Conservation (phyloP, 1,140 invertebrate genomes). For the Papilio glaucus region DNA sequence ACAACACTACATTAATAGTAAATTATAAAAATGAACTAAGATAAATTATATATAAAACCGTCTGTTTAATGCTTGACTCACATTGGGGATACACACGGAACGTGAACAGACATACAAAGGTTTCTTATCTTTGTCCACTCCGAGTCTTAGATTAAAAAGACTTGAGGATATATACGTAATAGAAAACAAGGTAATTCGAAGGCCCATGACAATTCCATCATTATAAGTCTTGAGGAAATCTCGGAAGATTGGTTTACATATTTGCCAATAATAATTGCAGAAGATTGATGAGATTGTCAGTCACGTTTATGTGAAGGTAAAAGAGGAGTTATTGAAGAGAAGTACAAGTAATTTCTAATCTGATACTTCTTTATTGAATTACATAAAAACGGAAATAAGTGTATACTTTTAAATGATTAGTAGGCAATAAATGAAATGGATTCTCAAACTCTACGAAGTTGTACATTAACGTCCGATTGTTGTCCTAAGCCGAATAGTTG, state of each 20-base stretch:
- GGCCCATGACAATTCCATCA: background rate
- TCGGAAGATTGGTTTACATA: background rate
- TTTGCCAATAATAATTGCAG: background rate
- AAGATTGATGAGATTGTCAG: background rate
- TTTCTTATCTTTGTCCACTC: background rate
- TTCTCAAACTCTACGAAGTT: no score
- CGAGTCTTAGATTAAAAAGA: background rate
- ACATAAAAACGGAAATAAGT: background rate
- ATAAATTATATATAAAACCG: no score
- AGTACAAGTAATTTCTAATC: background rate
- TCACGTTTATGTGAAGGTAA: background rate
- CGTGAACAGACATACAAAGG: background rate
- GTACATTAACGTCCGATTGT: no score
- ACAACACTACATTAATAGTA: no score
- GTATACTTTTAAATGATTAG: no score
- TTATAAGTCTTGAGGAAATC: background rate
- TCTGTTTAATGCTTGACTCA: background rate
- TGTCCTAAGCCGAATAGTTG: no score
- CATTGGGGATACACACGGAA: no score
- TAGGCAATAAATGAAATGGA: no score
- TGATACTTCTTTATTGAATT: background rate
- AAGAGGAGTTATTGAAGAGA: background rate
- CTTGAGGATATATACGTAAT: background rate
- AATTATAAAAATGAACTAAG: no score
- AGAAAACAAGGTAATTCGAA: background rate